Percentiles rank a stretch among this genome's conserved stretches.
phyloP scores from a whole-genome alignment of 2,797 vertebrate genomes.

The Mormyrops boulengeri region DNA sequence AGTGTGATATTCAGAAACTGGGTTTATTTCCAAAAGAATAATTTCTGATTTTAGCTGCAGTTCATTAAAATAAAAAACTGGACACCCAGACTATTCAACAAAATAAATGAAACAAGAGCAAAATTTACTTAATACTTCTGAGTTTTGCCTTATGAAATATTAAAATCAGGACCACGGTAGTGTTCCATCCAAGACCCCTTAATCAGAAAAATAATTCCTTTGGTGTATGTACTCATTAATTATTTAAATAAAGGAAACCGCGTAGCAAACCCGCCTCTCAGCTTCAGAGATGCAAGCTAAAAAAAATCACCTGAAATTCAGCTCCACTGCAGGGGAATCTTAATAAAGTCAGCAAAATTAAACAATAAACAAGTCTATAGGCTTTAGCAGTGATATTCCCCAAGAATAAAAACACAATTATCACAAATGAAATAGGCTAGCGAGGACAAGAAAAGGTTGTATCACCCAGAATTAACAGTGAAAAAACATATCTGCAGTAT shows the following conservation, averaged over 20 bases:
- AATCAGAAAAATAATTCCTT: conserved; percentile 1
- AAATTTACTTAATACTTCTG: neutral
- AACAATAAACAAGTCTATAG: neutral
- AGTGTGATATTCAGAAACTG: neutral
- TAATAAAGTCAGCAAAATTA: neutral
- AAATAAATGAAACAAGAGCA: neutral
- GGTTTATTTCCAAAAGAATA: neutral
- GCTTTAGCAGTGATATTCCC: neutral
- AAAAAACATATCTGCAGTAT: neutral
- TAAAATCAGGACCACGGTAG: neutral
- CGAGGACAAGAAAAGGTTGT: neutral
- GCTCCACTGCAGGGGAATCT: neutral
- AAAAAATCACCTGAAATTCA: neutral
- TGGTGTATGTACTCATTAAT: neutral
- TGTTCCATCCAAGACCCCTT: neutral
- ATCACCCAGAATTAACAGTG: neutral
- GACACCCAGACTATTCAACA: neutral
- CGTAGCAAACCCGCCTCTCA: neutral
- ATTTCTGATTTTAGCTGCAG: neutral
- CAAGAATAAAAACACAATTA: neutral
- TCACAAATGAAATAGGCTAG: neutral
- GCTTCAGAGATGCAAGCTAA: neutral
- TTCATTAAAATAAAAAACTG: neutral
- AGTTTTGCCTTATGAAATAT: neutral
- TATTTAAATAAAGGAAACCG: neutral